Base-by-base conservation (phyloP, 2,888 invertebrate species). In the Panopea generosa region DNA sequence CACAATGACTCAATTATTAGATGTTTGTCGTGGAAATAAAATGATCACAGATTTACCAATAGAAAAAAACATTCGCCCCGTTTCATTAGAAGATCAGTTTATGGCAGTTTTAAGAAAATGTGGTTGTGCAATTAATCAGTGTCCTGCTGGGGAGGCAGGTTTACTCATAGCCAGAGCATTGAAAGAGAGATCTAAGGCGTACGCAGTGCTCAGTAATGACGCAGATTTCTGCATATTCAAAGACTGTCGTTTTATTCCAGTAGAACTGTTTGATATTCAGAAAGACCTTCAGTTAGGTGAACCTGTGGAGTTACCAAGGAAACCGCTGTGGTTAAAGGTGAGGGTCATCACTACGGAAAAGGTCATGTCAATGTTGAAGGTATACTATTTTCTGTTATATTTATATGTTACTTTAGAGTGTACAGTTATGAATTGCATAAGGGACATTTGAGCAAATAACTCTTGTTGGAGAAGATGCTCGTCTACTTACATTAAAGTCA, bases 181-280 rank as follows among this genome's bases (percentile, higher is more conserved):
- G 27, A 50, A 59, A 7, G 82, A 84, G 4, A 69, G 91, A 40
- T 82, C 82, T 9, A 86, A 87, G 50, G 92, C 91, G 1, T 90
- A 72, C 72, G 89, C 89, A 24, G 79, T 92, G 22, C 45, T 91
- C 18, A 89, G 89, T 60, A 91, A 91, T 78, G 92, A 92, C 66
- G 87, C 91, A 11, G 92, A 92, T 73, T 92, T 92, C 68, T 88
- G 88, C 71, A 83, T 91, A 40, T 90, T 91, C 70, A 80, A 81
- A 59, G 81, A 86, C 68, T 81, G 88, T 66, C 55, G 83, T n/a
- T 84, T 90, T 59, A 87, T 91, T 56, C 87, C 88, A 1, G 53
- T 85, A 50, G 79, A 87, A n/a, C 77, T 89, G 55, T 91, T 91
- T 86, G 91, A 91, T 68, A 59, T 87, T 20, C 61, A 86, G 4